Evolutionary conservation across 1,140 invertebrate genomes (phyloP).

Genomic region (Pachypeltis micranthus): DNA sequence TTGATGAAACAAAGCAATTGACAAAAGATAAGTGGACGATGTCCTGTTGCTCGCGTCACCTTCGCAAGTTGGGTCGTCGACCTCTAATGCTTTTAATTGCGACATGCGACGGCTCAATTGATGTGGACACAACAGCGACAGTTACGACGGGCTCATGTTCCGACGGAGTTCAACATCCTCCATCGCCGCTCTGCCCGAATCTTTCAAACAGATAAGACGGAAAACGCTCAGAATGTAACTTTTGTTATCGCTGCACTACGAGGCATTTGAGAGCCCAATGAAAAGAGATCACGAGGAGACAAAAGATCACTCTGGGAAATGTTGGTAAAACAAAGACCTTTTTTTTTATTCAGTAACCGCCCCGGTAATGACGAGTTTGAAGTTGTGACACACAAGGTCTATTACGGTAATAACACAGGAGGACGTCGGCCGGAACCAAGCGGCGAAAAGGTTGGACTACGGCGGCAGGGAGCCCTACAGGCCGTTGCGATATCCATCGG

Average conservation of each 20-base stretch:
- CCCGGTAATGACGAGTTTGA: background rate
- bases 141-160: background rate
- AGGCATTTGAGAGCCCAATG: too few relatives aligned
- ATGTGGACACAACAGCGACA: background rate
- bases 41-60: too few relatives aligned
- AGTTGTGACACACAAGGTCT: conserved; percentile 3
- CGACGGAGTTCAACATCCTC: background rate
- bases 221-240: too few relatives aligned
- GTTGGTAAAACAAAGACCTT: background rate
- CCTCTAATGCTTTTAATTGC: conserved; percentile 4
- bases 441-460: too few relatives aligned
- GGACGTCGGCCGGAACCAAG: background rate
- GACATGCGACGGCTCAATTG: background rate
- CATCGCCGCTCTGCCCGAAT: too few relatives aligned
- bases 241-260: too few relatives aligned
- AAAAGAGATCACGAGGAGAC: too few relatives aligned
- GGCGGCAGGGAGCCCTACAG: background rate
- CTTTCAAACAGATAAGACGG: too few relatives aligned
- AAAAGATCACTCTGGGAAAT: conserved; percentile 4
- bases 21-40: too few relatives aligned
- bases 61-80: background rate
- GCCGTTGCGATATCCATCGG: background rate
- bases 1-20: too few relatives aligned
- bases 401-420: conserved; percentile 2
- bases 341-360: background rate